Evolutionary conservation across 1,140 invertebrate genomes (phyloP).

Genomic region (Oreohelix idahoensis): DNA sequence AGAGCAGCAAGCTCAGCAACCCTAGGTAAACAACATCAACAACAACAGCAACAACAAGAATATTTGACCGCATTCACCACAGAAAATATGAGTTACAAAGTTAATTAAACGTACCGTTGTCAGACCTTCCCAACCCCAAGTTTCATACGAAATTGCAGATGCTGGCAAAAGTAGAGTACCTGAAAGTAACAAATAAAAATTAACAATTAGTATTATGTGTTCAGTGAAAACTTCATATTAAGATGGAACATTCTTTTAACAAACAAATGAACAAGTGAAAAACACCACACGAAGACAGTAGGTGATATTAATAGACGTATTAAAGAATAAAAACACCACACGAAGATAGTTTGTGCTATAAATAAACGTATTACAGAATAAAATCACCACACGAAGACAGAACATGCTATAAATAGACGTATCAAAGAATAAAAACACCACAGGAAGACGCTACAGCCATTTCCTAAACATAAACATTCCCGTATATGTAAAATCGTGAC

Average conservation of each 20-base stretch:
- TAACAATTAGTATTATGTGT: too few species aligned
- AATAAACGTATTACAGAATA: background rate
- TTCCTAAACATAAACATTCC: background rate
- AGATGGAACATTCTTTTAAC: too few species aligned
- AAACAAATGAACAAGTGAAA: too few species aligned
- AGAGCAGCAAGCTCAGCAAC: too few species aligned
- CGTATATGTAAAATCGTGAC: background rate
- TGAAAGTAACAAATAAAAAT: slow-evolving; percentile 21
- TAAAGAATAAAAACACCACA: background rate
- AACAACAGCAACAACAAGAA: too few species aligned
- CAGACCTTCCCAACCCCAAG: background rate
- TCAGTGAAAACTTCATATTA: too few species aligned
- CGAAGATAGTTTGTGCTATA: too few species aligned
- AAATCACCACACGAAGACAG: background rate
- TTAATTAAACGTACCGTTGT: background rate
- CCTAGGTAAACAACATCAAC: too few species aligned
- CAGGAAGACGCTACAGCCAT: background rate
- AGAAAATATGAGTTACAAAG: too few species aligned
- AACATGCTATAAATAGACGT: background rate
- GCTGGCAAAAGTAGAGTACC: slow-evolving; percentile 57
- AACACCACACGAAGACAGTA: too few species aligned
- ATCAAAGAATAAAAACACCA: background rate
- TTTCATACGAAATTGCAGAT: slow-evolving; percentile 54
- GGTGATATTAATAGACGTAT: too few species aligned
- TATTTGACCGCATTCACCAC: too few species aligned